A percentile compares a stretch with the other conserved stretches of the same genome.
phyloP scores from a whole-genome alignment of 1,140 invertebrate species.

The Portunus trituberculatus region DNA sequence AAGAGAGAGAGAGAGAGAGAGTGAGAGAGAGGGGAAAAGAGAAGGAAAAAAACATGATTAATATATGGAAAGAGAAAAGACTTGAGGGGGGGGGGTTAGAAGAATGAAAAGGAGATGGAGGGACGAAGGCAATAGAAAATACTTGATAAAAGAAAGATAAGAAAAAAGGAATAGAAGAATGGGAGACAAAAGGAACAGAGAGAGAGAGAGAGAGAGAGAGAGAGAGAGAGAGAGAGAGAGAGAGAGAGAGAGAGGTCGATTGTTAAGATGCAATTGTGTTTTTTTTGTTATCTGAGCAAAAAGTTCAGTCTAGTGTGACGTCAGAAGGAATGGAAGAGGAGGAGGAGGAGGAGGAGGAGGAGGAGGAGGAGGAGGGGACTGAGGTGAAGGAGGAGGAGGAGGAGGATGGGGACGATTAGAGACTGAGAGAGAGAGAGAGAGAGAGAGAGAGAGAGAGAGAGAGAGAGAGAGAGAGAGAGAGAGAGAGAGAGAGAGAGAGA shows the following conservation, averaged over 20 bases:
- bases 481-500: too few relatives aligned
- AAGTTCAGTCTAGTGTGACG: too few relatives aligned
- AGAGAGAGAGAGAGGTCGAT: background rate
- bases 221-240: conserved; percentile 8
- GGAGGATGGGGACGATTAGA: background rate
- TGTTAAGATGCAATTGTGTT: background rate
- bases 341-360: background rate
- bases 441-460: conserved; percentile 25
- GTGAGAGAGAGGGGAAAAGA: background rate
- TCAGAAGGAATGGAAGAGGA: background rate
- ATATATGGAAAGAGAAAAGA: background rate
- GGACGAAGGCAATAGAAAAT: background rate
- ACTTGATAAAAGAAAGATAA: background rate
- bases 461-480: background rate
- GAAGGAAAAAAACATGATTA: background rate
- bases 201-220: conserved; percentile 29
- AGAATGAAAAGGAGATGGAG: background rate
- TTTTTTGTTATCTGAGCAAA: too few relatives aligned
- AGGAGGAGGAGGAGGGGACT: background rate
- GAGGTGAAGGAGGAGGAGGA: background rate
- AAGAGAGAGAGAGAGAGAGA: too few relatives aligned
- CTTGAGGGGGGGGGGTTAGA: background rate
- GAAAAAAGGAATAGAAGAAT: background rate
- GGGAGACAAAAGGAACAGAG: background rate
- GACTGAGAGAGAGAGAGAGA: conserved; percentile 16